Conservation (phyloP, 2,888 invertebrate genomes). For the Odontocerum albicorne region DNA sequence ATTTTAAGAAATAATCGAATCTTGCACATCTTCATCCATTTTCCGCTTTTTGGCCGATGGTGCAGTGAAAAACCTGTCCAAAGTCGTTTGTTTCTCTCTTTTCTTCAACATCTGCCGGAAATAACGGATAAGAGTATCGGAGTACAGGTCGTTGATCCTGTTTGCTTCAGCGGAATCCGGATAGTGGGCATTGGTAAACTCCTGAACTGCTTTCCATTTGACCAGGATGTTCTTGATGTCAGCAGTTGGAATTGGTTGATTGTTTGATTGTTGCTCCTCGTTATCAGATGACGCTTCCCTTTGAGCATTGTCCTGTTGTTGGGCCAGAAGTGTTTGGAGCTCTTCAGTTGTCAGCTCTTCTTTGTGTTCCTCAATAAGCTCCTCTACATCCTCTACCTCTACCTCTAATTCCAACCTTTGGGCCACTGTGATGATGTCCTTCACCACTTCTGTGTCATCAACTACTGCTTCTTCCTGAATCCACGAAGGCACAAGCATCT, state of each 20-base stretch:
- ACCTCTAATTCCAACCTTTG: slow-evolving; percentile 29
- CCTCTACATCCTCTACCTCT: slow-evolving; percentile 21
- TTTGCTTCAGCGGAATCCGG: neutral
- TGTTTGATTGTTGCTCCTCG: slow-evolving; percentile 28
- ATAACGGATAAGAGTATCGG: slow-evolving; percentile 6
- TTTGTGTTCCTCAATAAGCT: slow-evolving; percentile 27
- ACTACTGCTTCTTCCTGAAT: slow-evolving; percentile 17
- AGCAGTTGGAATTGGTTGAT: slow-evolving; percentile 31
- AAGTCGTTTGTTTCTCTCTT: too few relatives aligned
- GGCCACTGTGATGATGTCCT: slow-evolving; percentile 29
- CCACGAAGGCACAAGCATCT: slow-evolving; percentile 29
- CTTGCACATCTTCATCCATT: too few relatives aligned
- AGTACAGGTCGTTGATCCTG: slow-evolving; percentile 2
- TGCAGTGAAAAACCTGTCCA: too few relatives aligned
- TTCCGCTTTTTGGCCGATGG: too few relatives aligned
- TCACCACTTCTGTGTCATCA: slow-evolving; percentile 22
- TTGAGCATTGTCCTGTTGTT: slow-evolving; percentile 33
- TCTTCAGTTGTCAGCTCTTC: slow-evolving; percentile 32
- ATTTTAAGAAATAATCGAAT: too few relatives aligned
- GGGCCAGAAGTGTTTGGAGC: slow-evolving; percentile 31
- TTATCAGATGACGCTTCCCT: slow-evolving; percentile 33
- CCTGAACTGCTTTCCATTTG: slow-evolving; percentile 20
- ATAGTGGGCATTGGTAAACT: neutral
- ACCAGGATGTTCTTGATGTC: slow-evolving; percentile 33
- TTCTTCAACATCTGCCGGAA: too few relatives aligned